These are phyloP conservation scores for Berghia stephanieae DNA, from an alignment of 1,140 invertebrate species.

Conservation along the genomic window DNA sequence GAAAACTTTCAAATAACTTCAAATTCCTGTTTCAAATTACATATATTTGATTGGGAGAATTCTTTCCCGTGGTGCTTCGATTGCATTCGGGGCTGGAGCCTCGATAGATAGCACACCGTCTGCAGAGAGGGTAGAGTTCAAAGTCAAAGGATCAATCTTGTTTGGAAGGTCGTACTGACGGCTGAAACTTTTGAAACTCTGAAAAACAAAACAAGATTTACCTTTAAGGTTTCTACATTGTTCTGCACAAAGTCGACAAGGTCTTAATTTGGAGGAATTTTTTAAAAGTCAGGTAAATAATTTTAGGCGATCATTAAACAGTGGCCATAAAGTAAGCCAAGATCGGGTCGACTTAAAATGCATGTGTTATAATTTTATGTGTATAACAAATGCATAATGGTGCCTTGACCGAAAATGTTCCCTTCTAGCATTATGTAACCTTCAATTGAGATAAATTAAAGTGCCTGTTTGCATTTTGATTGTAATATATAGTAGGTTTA, in stretches of 20 bases:
- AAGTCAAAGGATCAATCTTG: conserved; percentile 53
- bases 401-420: no score
- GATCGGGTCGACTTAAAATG: not conserved
- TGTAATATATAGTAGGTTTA: no score
- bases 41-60: conserved; percentile 51
- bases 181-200: conserved; percentile 59
- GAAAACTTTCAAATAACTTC: no score
- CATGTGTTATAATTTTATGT: not conserved
- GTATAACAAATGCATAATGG: not conserved
- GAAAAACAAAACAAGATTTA: conserved; percentile 11
- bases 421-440: no score
- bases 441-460: no score
- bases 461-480: no score
- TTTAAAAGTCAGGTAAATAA: not conserved
- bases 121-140: conserved; percentile 57
- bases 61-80: conserved; percentile 50
- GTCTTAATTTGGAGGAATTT: not conserved
- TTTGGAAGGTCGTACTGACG: conserved; percentile 57
- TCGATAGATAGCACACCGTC: conserved; percentile 63
- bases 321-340: not conserved
- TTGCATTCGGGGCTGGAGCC: conserved; percentile 54
- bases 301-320: no score
- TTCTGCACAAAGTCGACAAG: not conserved
- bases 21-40: conserved; percentile 1
- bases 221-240: not conserved